phyloP scores from a whole-genome alignment of 2,888 invertebrate genomes.

The Cheiracanthium punctorium region DNA sequence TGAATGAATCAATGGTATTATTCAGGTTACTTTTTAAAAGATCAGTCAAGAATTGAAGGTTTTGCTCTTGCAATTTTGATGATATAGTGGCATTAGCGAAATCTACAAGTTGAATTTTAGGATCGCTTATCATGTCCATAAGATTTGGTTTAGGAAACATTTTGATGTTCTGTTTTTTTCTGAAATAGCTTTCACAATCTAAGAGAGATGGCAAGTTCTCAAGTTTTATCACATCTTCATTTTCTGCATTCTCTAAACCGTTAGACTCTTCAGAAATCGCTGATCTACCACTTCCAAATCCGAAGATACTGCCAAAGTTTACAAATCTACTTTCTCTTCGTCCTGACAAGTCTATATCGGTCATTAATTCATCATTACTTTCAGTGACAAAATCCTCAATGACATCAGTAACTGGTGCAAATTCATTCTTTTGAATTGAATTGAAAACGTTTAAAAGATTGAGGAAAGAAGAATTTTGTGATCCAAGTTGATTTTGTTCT shows the following conservation, averaged over 20 bases:
- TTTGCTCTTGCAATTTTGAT: neutral
- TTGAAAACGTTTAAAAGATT: too few species aligned
- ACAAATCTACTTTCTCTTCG: neutral
- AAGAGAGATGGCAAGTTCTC: neutral
- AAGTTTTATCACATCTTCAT: neutral
- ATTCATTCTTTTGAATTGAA: too few species aligned
- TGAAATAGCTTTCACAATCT: neutral
- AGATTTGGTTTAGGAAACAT: conserved; percentile 35
- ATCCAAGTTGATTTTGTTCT: too few species aligned
- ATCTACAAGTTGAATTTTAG: neutral
- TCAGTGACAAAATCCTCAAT: neutral
- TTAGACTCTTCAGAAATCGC: neutral
- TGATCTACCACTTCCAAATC: neutral
- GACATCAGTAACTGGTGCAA: neutral
- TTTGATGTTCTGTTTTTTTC: neutral
- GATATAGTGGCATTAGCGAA: neutral
- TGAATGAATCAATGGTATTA: neutral
- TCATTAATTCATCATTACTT: neutral
- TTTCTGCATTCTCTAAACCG: neutral
- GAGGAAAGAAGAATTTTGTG: too few species aligned
- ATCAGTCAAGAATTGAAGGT: conserved; percentile 1
- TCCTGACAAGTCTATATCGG: neutral
- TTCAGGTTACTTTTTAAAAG: neutral
- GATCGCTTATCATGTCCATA: conserved; percentile 8
- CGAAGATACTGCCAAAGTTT: neutral